These are phyloP conservation scores for Falco columbarius DNA, from an alignment of 2,797 vertebrate species.

Conservation along the genomic window DNA sequence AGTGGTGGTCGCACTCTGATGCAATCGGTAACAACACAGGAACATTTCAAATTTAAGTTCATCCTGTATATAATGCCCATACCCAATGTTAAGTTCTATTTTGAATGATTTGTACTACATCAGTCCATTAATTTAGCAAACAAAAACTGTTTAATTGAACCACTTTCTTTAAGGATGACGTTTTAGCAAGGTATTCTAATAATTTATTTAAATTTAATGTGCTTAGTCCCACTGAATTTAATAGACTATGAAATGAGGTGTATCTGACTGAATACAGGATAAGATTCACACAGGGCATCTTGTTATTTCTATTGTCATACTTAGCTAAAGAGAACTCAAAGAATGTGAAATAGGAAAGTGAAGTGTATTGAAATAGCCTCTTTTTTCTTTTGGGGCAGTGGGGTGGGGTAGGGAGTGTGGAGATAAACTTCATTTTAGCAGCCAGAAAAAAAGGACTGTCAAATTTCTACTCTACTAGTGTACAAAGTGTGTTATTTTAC, in stretches of 20 bases:
- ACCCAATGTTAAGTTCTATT: not conserved
- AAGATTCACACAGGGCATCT: not conserved
- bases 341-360: not conserved
- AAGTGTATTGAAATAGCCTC: not conserved
- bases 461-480: not conserved
- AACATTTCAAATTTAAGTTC: not conserved
- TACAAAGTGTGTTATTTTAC: not conserved
- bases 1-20: not conserved
- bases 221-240: not conserved
- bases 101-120: not conserved
- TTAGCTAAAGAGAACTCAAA: not conserved
- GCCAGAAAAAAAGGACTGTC: not conserved
- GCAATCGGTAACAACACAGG: not conserved
- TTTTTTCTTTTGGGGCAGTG: not conserved
- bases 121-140: not conserved
- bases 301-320: not conserved
- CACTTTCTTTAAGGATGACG: not conserved
- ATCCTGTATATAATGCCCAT: not conserved
- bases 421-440: not conserved
- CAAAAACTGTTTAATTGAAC: not conserved
- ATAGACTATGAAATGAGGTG: not conserved
- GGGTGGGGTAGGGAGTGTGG: too few relatives aligned
- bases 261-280: not conserved
- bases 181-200: not conserved
- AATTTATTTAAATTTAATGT: not conserved